Percentiles rank a stretch among this genome's conserved stretches.
phyloP scores from a whole-genome alignment of 2,888 invertebrate species.

The Aphidius colemani region DNA sequence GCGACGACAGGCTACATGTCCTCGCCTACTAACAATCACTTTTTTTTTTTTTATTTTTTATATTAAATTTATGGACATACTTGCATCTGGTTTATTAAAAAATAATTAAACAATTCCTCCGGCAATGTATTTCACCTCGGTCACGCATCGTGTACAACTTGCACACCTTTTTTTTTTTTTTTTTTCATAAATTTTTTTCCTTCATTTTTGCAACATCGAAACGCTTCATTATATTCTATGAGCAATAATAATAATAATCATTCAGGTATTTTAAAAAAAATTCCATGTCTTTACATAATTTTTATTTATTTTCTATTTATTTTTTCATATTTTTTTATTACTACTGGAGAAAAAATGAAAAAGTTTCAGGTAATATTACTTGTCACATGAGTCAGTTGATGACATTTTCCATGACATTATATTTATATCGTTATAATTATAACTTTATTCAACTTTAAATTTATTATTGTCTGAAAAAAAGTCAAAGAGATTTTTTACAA shows the following conservation, averaged over 20 bases:
- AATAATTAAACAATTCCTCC: conserved; percentile 19
- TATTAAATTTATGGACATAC: conserved; percentile 3
- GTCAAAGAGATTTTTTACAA: not conserved
- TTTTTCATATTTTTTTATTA: too few relatives aligned
- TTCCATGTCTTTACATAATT: too few relatives aligned
- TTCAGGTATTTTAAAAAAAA: too few relatives aligned
- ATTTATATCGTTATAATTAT: not conserved
- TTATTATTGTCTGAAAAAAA: too few relatives aligned
- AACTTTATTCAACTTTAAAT: too few relatives aligned
- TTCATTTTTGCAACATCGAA: conserved; percentile 26
- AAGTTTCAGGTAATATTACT: conserved; percentile 14
- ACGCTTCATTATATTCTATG: conserved; percentile 24
- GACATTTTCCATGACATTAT: not conserved
- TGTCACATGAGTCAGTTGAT: too few relatives aligned
- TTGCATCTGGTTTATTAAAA: not conserved
- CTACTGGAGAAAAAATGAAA: conserved; percentile 19
- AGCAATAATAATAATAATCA: not conserved
- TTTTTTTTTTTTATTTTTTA: conserved; percentile 10
- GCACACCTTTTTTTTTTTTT: conserved; percentile 31
- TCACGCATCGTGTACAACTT: conserved; percentile 36
- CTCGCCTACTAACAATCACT: not conserved
- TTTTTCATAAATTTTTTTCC: conserved; percentile 32
- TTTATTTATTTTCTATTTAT: too few relatives aligned
- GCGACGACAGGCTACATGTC: conserved; percentile 8
- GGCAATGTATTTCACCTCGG: conserved; percentile 29